Evolutionary conservation across 2,888 invertebrate genomes (phyloP), one percentile per base, ranked within the genome.

Genomic region (Trachelus stipa): DNA sequence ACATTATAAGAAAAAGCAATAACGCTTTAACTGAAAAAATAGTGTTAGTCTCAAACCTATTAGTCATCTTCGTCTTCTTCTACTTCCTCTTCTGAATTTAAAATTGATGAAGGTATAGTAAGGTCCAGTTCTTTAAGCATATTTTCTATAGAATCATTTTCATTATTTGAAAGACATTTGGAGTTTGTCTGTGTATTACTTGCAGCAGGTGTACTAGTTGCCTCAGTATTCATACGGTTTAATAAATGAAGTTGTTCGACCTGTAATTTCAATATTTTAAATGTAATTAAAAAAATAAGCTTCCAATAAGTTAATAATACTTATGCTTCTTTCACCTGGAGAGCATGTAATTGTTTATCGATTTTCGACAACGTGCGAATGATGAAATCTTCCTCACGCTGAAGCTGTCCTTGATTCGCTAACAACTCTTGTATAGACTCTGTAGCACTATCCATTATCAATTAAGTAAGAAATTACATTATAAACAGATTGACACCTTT

Each of bases 231-330:
- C 56, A 84, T 81, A 40, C 83, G 68, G 69, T 84, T 87, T 40
- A 87, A 78, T 75, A 91, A 84, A 78, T 90, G 87, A 79, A 91
- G 86, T 74, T 87, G 88, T 82, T 91, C 91, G 4, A 91, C 87
- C 91, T 91, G 75, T 12, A 80, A 78, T 40, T 68, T 23, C 68
- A 71, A 74, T 34, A 75, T 56, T 9, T 56, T 6, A 56, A 56
- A 71, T 71, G 31, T 31, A 12, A 11, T 33, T 11, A 30, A 12
- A 12, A 69, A 71, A 34, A 71, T 71, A 31, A 0, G 15, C 12
- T 71, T 31, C 71, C 77, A 68, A 80, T 75, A 34, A 77, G 73
- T 77, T 31, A 68, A 74, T 30, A 76, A 75, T 68, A 56, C 37
- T 30, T 74, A 30, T 30, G 40, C 56, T 23, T 68, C 73, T 12